These are phyloP conservation scores for Elysia crispata DNA, from an alignment of 2,888 invertebrate genomes.

Conservation along the genomic window DNA sequence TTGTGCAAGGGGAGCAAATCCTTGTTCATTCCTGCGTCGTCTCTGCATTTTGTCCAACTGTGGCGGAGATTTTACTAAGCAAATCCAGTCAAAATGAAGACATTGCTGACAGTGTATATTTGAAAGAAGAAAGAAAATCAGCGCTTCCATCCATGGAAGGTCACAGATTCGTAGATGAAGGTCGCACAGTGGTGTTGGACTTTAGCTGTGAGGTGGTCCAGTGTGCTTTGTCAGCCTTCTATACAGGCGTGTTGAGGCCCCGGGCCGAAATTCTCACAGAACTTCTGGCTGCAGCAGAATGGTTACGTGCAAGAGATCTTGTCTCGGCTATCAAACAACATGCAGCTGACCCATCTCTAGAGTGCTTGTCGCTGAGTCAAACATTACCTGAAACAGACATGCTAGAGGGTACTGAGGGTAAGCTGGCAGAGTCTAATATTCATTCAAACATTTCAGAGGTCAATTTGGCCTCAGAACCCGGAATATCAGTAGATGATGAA, in stretches of 20 bases:
- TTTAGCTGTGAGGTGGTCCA: slow-evolving; percentile 39
- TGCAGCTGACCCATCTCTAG: background rate
- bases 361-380: no score
- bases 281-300: slow-evolving; percentile 40
- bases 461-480: no score
- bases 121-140: background rate
- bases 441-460: no score
- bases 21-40: slow-evolving; percentile 53
- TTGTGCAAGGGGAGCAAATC: slow-evolving; percentile 41
- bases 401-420: no score
- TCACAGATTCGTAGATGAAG: background rate
- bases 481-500: no score
- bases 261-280: slow-evolving; percentile 32
- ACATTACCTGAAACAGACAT: no score
- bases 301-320: slow-evolving; percentile 49
- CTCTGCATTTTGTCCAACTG: slow-evolving; percentile 50
- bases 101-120: no score
- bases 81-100: no score
- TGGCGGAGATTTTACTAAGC: slow-evolving; percentile 9
- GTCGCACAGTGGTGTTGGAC: slow-evolving; percentile 27
- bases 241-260: slow-evolving; percentile 48
- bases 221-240: slow-evolving; percentile 45
- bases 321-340: slow-evolving; percentile 22
- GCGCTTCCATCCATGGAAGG: background rate
- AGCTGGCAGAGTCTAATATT: no score